Base-by-base conservation (phyloP, 2,888 invertebrate genomes). In the Caradrina clavipalpis region DNA sequence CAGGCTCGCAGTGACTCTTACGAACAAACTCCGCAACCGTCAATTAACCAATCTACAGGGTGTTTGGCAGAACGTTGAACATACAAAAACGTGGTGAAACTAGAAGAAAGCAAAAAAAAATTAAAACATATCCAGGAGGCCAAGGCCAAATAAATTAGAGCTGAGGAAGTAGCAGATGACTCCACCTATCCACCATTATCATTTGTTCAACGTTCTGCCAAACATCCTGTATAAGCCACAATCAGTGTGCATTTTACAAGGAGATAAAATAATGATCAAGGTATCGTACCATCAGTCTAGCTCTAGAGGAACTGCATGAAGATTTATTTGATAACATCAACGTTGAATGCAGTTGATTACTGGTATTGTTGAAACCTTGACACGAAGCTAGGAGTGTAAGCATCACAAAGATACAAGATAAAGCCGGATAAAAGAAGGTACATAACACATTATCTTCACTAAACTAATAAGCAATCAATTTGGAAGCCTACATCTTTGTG, bases 401-500 rank as follows among this genome's bases (percentile, higher is more conserved):
- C 10, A 26, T 3, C 15, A 45, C 19, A 50, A 2, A 17, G 35
- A 70, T 22, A 35, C n/a, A 5, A 49, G 54, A 64, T 55, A 10
- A 55, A 7, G 2, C 42, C 13, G 13, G 39, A 62, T 62, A 66
- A 51, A 47, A 35, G 19, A 17, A 39, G 39, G 39, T 39, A 26
- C 11, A 1, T 26, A 45, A 31, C 51, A 26, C 22, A 47, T 47
- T 22, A 47, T 66, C 50, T 31, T 10, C 42, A 17, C 54, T 72
- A 22, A 59, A 55, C 57, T 62, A 67, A 74, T 57, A 68, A 35
- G 49, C 62, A 57, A 78, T 77, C 65, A 81, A 72, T 78, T 81
- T 68, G 39, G 47, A 49, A 65, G n/a, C 67, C 42, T 4, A 47
- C 60, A 53, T 72, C 45, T 45, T 68, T 59, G 54, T 71, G 49